Evolutionary conservation across 2,113 vertebrate genomes (phyloP).

Genomic region (Eurypyga helias): DNA sequence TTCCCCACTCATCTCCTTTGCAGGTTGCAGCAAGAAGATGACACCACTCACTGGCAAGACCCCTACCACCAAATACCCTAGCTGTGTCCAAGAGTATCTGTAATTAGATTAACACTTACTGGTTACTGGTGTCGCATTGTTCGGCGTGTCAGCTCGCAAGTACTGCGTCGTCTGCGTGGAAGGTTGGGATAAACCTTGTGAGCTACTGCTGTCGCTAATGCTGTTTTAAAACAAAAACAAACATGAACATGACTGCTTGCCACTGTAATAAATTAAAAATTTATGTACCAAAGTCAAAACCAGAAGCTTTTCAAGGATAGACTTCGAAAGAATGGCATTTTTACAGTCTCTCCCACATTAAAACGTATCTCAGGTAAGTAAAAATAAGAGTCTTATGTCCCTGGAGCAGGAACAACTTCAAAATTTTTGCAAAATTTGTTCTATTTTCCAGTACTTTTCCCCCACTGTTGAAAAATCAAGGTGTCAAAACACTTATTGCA

Average conservation of each 20-base stretch:
- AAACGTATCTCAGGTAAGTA: background rate
- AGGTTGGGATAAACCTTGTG: slow-evolving; percentile 95
- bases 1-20: background rate
- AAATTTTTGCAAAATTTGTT: background rate
- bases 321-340: background rate
- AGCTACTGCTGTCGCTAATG: slow-evolving; percentile 95
- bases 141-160: slow-evolving; percentile 96
- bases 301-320: background rate
- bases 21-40: background rate
- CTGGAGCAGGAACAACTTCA: background rate
- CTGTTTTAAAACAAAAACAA: slow-evolving; percentile 70
- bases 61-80: background rate
- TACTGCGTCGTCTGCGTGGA: slow-evolving; percentile 99
- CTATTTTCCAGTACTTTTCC: background rate
- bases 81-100: background rate
- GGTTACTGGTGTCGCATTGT: slow-evolving; percentile 94
- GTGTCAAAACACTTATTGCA: background rate
- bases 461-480: background rate
- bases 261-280: background rate
- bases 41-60: too few species aligned
- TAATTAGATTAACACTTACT: slow-evolving; percentile 89
- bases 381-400: background rate
- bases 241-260: background rate
- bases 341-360: background rate
- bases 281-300: accelerated